Percentiles rank a stretch among this genome's conserved stretches.
Evolutionary conservation across 2,113 vertebrate genomes (phyloP).

Genomic region (Octodon degus): DNA sequence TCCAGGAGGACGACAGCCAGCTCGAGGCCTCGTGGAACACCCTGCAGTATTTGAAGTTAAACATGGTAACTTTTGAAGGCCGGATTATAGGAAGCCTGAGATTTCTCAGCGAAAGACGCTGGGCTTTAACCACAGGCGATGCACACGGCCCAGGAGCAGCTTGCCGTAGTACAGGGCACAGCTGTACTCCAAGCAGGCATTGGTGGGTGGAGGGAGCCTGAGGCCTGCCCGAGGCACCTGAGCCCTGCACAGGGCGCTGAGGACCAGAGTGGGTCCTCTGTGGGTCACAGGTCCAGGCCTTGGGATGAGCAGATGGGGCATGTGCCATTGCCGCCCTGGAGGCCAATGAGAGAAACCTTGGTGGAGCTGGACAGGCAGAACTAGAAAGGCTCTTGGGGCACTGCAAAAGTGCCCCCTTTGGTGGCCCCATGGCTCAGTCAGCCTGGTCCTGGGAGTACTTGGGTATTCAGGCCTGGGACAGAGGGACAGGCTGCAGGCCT

Average conservation of each 20-base stretch:
- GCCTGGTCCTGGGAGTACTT: not conserved
- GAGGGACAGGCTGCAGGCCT: fast-evolving
- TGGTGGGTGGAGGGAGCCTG: no score
- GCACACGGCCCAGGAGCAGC: not conserved
- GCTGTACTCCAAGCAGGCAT: fast-evolving
- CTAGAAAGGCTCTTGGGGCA: not conserved
- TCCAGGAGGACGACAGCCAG: not conserved
- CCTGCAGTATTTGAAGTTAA: not conserved
- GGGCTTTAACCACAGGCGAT: not conserved
- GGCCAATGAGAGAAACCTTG: not conserved
- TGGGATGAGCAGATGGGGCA: not conserved
- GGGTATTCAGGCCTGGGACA: not conserved
- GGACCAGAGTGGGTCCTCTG: not conserved
- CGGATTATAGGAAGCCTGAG: conserved; percentile 17
- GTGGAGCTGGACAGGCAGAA: not conserved
- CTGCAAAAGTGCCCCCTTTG: not conserved
- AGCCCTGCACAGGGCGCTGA: not conserved
- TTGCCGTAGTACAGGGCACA: no score
- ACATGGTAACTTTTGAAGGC: not conserved
- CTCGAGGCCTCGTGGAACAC: not conserved
- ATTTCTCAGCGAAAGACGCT: not conserved
- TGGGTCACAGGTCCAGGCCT: not conserved
- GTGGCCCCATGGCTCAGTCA: not conserved
- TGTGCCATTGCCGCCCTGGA: not conserved
- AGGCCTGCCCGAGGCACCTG: not conserved